These are phyloP conservation scores for Lindbergichthys nudifrons DNA, from an alignment of 2,797 vertebrate species.

Conservation along the genomic window DNA sequence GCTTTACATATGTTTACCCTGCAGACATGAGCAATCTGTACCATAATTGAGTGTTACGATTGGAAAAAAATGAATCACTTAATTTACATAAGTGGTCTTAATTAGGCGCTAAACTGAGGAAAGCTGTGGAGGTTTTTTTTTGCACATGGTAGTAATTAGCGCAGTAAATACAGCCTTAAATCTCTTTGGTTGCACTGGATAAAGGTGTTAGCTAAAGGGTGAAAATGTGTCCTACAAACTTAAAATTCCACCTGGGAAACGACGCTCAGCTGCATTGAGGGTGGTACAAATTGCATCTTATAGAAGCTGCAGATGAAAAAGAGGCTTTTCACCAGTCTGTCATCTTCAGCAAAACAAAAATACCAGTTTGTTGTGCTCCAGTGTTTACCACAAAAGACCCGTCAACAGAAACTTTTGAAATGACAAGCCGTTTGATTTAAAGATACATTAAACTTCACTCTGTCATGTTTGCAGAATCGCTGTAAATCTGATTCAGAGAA, in stretches of 20 bases:
- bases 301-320: constrained; percentile 15
- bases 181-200: neutral
- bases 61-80: constrained; percentile 12
- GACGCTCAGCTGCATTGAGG: neutral
- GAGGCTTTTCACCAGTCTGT: constrained; percentile 25
- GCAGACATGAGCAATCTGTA: constrained; percentile 14
- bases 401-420: constrained; percentile 29
- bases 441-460: constrained; percentile 13
- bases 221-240: neutral
- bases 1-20: constrained; percentile 4
- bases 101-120: constrained; percentile 27
- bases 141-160: constrained; percentile 8
- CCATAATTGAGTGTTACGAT: constrained; percentile 8
- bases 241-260: neutral
- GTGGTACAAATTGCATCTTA: constrained; percentile 10
- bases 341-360: constrained; percentile 33
- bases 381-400: constrained; percentile 41
- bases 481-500: constrained; percentile 2
- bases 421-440: constrained; percentile 48
- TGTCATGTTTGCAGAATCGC: constrained; percentile 31
- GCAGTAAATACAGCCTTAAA: neutral
- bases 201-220: neutral
- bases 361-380: constrained; percentile 33
- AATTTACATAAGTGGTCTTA: constrained; percentile 40
- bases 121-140: neutral